Conservation (phyloP, 2,113 vertebrate genomes). For the Gymnogyps californianus region DNA sequence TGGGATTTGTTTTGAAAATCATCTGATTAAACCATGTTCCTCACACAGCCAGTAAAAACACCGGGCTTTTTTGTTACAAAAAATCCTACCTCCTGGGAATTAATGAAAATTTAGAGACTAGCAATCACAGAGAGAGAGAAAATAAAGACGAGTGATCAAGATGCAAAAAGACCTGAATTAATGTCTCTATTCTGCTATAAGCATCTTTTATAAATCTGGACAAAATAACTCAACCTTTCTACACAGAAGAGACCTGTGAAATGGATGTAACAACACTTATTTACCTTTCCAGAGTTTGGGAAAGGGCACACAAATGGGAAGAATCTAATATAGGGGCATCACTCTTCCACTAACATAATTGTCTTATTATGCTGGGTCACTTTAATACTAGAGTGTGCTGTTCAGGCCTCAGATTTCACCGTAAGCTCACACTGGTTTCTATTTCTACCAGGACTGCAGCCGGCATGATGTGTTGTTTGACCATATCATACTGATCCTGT, state of each 20-base stretch:
- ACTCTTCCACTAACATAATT: neutral
- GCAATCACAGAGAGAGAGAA: neutral
- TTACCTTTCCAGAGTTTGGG: neutral
- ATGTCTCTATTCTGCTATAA: neutral
- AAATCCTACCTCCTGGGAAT: neutral
- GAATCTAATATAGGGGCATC: fast-evolving
- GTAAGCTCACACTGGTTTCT: neutral
- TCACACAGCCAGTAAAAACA: neutral
- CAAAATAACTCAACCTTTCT: neutral
- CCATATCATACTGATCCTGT: neutral
- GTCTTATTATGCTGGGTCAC: neutral
- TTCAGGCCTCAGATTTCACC: neutral
- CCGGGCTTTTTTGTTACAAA: neutral
- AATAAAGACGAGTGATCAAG: neutral
- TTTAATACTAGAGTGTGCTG: neutral
- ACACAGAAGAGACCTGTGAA: neutral
- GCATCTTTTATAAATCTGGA: neutral
- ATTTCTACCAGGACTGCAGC: neutral
- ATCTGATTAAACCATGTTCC: neutral
- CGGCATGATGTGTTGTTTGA: neutral
- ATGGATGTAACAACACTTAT: neutral
- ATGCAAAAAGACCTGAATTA: neutral
- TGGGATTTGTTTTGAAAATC: conserved; percentile 4
- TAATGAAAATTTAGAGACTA: neutral
- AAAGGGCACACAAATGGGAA: neutral